Evolutionary conservation across 2,888 invertebrate species (phyloP), one percentile per base, ranked within the genome.

Genomic region (Molorchus minor): DNA sequence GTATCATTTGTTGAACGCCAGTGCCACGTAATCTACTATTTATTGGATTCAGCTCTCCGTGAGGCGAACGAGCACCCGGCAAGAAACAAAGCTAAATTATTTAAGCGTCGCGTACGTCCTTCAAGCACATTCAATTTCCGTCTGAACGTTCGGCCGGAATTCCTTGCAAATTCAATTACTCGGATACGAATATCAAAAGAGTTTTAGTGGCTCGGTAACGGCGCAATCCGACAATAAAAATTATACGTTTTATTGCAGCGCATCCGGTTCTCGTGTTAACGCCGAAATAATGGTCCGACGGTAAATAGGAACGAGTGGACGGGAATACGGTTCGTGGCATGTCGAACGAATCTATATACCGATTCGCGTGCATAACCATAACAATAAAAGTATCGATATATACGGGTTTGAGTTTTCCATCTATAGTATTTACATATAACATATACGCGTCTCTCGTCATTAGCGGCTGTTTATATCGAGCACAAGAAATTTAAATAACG

Each of bases 161-260:
- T 47, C 12, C 47, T 20, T 15, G 17, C 35, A 46, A 35, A 47
- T 36, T 47, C 35, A 47, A 47, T 47, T 47, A 35, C 12, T 12
- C 20, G 35, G 21, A 47, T 12, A 20, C 19, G 47, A 35, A 36
- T 47, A 47, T 21, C 47, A 36, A 35, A 47, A 20, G 35, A 47
- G 33, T 43, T 43, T 43, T 25, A 43, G 21, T 15, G 25, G 43
- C 43, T 25, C 17, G n/a, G n/a, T 8, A n/a, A n/a, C 45, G 17
- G 35, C 21, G 25, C 29, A 30, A n/a, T n/a, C 12, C 8, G 30
- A 43, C 54, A 35, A 54, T 54, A 44, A 43, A 54, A 54, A 54
- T 44, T 54, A 54, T 43, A 54, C 44, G 35, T 33, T 43, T 44
- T 41, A 43, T 30, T 35, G n/a, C 12, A 12, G 12, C n/a, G 33